phyloP scores from a whole-genome alignment of 37 sponge, comb jelly and placozoan species.

The Mnemiopsis leidyi region DNA sequence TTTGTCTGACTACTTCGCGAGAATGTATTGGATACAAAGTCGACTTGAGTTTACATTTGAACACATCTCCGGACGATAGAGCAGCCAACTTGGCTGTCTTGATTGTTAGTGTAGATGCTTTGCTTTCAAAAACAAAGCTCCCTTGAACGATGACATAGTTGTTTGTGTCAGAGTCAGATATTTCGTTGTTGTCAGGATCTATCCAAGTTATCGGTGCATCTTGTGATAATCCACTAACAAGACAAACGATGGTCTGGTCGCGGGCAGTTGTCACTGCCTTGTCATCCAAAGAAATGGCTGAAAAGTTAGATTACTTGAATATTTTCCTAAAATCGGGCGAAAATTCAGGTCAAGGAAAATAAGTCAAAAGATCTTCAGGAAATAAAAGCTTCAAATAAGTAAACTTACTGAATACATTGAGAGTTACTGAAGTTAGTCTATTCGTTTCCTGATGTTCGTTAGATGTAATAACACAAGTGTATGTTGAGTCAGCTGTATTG shows the following conservation, averaged over 20 bases:
- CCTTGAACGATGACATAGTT: conserved; percentile 8
- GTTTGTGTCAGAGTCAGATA: background rate
- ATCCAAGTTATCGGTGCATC: background rate
- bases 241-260: background rate
- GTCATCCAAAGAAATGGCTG: background rate
- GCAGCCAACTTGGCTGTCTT: background rate
- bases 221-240: background rate
- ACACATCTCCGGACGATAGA: background rate
- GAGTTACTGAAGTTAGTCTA: background rate
- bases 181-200: background rate
- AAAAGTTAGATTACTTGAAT: no score
- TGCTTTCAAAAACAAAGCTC: background rate
- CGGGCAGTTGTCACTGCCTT: background rate
- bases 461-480: background rate
- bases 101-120: background rate
- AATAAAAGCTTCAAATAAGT: no score
- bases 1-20: background rate
- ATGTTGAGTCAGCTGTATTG: background rate
- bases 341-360: no score
- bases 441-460: background rate
- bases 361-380: no score
- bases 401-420: conserved; percentile 29
- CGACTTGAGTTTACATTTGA: background rate
- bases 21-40: background rate
- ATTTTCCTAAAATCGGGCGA: background rate